Conservation (phyloP, 2,797 vertebrate genomes). For the Lepidocolaptes lacrymiger region DNA sequence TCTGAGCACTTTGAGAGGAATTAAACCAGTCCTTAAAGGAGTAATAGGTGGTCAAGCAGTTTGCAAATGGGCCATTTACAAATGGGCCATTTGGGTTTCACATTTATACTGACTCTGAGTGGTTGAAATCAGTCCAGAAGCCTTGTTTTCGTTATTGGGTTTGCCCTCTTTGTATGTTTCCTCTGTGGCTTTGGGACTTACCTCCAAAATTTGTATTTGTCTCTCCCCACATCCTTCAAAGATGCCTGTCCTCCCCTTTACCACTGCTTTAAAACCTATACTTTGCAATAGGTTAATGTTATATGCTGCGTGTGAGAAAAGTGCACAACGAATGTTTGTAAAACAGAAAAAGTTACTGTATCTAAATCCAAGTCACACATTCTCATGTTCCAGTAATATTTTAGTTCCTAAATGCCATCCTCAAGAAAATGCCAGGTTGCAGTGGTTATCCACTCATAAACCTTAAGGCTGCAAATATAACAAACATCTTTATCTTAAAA, state of each 20-base stretch:
- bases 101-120: neutral
- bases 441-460: neutral
- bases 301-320: neutral
- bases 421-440: neutral
- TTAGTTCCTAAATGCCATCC: constrained; percentile 3
- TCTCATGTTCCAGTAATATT: neutral
- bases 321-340: neutral
- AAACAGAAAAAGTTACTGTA: neutral
- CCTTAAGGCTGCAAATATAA: neutral
- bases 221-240: constrained; percentile 1
- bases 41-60: neutral
- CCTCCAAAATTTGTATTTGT: neutral
- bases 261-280: constrained; percentile 2
- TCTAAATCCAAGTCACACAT: constrained; percentile 32
- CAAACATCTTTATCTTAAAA: neutral
- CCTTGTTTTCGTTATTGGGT: neutral
- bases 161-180: neutral
- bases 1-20: neutral
- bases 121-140: neutral
- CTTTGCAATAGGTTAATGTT: constrained; percentile 12
- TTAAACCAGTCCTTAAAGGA: neutral
- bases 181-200: neutral
- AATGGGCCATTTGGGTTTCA: neutral
- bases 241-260: neutral
- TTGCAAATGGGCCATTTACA: neutral